A percentile compares a stretch with the other conserved stretches of the same genome.
These are phyloP conservation scores for Limosa lapponica DNA, from an alignment of 2,797 vertebrate species.

Conservation along the genomic window DNA sequence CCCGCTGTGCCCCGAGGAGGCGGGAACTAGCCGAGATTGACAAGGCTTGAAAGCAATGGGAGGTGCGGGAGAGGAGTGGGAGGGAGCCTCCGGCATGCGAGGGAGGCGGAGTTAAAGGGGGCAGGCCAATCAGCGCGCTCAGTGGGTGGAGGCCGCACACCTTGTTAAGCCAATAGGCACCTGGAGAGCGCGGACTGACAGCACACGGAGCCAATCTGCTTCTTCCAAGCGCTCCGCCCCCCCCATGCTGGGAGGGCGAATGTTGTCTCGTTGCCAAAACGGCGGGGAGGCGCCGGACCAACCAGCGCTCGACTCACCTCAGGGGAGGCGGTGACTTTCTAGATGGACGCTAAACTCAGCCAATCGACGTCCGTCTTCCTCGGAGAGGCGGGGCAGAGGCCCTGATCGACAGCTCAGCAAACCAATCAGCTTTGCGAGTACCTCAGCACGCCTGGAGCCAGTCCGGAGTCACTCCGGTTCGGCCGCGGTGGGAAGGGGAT, in stretches of 20 bases:
- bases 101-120: fast-evolving
- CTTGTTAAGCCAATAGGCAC: background rate
- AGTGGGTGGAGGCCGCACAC: fast-evolving
- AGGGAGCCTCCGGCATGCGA: fast-evolving
- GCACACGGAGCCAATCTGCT: fast-evolving
- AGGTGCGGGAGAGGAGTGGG: background rate
- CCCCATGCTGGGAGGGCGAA: too few relatives aligned
- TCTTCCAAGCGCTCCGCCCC: background rate
- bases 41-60: fast-evolving
- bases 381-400: fast-evolving
- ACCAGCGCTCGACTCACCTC: background rate
- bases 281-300: background rate
- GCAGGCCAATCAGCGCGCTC: fast-evolving
- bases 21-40: fast-evolving
- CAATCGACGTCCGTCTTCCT: fast-evolving
- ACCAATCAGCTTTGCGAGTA: background rate
- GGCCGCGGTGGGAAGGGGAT: fast-evolving
- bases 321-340: background rate
- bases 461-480: background rate
- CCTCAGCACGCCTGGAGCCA: background rate
- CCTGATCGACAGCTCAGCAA: fast-evolving
- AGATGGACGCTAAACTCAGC: fast-evolving
- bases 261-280: fast-evolving
- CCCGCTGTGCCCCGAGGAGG: fast-evolving
- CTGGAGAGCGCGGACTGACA: fast-evolving